These are phyloP conservation scores for Apogon hyalosoma DNA, from an alignment of 2,797 vertebrate genomes.

Conservation along the genomic window DNA sequence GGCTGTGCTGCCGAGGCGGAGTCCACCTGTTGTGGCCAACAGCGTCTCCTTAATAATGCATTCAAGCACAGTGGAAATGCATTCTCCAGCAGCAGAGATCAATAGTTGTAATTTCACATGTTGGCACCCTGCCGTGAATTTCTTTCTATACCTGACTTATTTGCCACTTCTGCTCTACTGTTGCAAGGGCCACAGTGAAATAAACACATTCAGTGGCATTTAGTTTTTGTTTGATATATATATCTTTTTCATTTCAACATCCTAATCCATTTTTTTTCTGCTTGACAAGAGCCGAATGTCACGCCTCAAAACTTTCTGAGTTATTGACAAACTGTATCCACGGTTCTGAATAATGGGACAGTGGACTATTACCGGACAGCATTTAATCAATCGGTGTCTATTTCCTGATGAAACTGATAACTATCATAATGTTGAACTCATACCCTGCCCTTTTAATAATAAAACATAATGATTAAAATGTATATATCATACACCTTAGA, in stretches of 20 bases:
- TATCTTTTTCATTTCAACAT: background rate
- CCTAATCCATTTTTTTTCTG: too few relatives aligned
- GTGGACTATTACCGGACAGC: too few relatives aligned
- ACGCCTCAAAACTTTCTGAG: too few relatives aligned
- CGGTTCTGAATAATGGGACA: too few relatives aligned
- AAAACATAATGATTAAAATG: too few relatives aligned
- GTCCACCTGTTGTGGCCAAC: slow-evolving; percentile 69
- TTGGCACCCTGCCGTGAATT: slow-evolving; percentile 49
- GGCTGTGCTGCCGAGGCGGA: slow-evolving; percentile 16
- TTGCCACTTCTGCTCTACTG: slow-evolving; percentile 25
- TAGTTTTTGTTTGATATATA: slow-evolving; percentile 3
- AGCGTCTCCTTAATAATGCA: slow-evolving; percentile 71
- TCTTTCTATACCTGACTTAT: slow-evolving; percentile 30
- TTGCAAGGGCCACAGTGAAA: background rate
- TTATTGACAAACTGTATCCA: too few relatives aligned
- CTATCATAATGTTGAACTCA: too few relatives aligned
- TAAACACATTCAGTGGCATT: background rate
- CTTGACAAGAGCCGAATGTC: too few relatives aligned
- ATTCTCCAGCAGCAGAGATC: slow-evolving; percentile 65
- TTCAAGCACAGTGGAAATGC: slow-evolving; percentile 59
- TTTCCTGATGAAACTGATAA: too few relatives aligned
- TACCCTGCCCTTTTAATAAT: too few relatives aligned
- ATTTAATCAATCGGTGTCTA: too few relatives aligned
- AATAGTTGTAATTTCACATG: slow-evolving; percentile 76
- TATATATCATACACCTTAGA: too few relatives aligned